phyloP scores from a whole-genome alignment of 1,140 invertebrate species.

The Drosophila equinoxialis region DNA sequence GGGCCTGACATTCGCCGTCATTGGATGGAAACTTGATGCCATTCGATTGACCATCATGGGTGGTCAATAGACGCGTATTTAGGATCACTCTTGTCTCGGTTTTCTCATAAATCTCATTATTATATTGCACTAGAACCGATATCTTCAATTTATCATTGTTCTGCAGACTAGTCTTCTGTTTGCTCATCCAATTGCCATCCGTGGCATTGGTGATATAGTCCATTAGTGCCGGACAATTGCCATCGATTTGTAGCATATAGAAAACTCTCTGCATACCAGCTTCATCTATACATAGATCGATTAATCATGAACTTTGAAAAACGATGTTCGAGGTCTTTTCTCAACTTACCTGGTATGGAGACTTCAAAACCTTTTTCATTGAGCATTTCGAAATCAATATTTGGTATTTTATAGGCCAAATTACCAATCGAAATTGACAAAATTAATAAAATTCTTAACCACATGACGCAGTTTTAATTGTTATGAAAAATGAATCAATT shows the following conservation, averaged over 20 bases:
- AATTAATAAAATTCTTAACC: constrained; percentile 12
- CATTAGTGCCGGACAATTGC: constrained; percentile 58
- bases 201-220: constrained; percentile 54
- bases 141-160: constrained; percentile 67
- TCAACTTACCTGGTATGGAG: constrained; percentile 64
- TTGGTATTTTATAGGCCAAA: constrained; percentile 51
- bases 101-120: constrained; percentile 59
- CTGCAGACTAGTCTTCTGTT: constrained; percentile 39
- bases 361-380: constrained; percentile 56
- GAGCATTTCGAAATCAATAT: constrained; percentile 51
- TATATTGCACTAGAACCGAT: constrained; percentile 60
- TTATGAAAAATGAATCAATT: background rate
- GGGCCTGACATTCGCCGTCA: constrained; percentile 37
- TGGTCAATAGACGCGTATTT: constrained; percentile 51
- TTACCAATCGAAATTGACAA: background rate
- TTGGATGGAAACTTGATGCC: constrained; percentile 25
- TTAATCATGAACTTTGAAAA: background rate
- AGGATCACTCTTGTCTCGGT: constrained; percentile 60
- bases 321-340: background rate
- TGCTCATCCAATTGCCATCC: constrained; percentile 55
- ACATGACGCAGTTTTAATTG: constrained; percentile 60
- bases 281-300: constrained; percentile 43
- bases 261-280: constrained; percentile 58
- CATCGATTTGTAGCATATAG: constrained; percentile 64
- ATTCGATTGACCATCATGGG: constrained; percentile 25